Base-by-base conservation (phyloP, 2,113 vertebrate genomes). In the Riparia riparia region DNA sequence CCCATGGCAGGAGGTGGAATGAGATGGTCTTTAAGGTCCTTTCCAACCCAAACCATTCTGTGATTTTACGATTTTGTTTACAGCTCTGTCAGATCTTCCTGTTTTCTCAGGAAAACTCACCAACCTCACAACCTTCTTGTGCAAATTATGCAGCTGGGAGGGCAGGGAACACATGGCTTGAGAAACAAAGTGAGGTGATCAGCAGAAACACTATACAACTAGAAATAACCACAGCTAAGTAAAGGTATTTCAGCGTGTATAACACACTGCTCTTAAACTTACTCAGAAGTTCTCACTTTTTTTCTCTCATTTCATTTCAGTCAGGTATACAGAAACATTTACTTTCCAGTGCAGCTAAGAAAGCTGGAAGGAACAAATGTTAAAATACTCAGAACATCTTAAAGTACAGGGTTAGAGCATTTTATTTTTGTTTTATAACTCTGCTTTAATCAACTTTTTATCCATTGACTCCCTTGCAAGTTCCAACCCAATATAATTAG, bases 401-500 rank as follows among this genome's bases (percentile, higher is more conserved):
- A 54, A 89, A 88, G 63, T 95, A 78, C 69, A 96, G 94, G 96
- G 71, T 96, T 94, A 90, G 77, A 91, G 85, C 26, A 95, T 91
- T 93, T 95, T 86, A 86, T 86, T 93, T 96, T 98, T 98, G 95
- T 96, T 97, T 96, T 93, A 94, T 97, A 98, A 98, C 95, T 97
- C 97, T 93, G 44, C 89, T 95, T 93, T 98, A 98, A 98, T 98
- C 97, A 98, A 97, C 84, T 96, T 97, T 90, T 93, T 96, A 97
- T 96, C 95, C 94, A 90, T 49, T 92, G 89, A 76, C 86, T 97
- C 79, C 70, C 60, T 95, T 95, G 89, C 90, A 95, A 97, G 89
- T 93, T 93, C 95, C 89, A 91, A 93, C 95, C 95, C 98, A 98
- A 97, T 96, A 98, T 97, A 98, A 98, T 98, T 98, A 98, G 95